Percentiles rank a stretch among this genome's conserved stretches.
Evolutionary conservation across 2,888 invertebrate genomes (phyloP).

Genomic region (Amiota minor): DNA sequence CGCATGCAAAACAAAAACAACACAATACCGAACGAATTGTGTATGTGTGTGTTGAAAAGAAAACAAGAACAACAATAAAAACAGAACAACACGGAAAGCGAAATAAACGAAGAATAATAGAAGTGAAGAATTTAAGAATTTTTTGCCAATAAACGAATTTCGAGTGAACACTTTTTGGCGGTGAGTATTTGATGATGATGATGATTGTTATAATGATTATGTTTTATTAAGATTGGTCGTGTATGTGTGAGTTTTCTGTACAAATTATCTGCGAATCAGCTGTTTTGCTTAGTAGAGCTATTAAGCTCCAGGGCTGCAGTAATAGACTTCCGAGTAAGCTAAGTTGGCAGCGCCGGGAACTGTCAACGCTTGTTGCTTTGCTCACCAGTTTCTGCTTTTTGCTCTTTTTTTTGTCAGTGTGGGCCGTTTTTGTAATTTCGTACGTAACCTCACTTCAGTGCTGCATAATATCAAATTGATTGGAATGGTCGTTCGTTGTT

Average conservation of each 20-base stretch:
- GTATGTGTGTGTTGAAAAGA: slow-evolving; percentile 42
- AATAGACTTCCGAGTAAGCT: background rate
- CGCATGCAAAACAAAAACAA: slow-evolving; percentile 52
- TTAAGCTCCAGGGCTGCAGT: slow-evolving; percentile 14
- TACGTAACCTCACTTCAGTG: slow-evolving; percentile 57
- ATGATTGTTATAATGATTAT: no score
- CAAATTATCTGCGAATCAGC: background rate
- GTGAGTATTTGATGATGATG: background rate
- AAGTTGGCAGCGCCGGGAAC: slow-evolving; percentile 45
- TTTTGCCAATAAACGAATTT: slow-evolving; percentile 32
- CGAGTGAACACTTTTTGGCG: slow-evolving; percentile 41
- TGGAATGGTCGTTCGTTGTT: no score
- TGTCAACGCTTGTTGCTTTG: slow-evolving; percentile 52
- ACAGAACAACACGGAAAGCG: slow-evolving; percentile 32
- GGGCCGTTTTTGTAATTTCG: slow-evolving; percentile 29
- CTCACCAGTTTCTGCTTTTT: slow-evolving; percentile 48
- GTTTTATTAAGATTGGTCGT: background rate
- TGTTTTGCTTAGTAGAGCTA: background rate
- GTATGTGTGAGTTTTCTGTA: background rate
- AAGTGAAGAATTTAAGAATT: slow-evolving; percentile 48
- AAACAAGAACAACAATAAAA: slow-evolving; percentile 50
- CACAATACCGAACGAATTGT: slow-evolving; percentile 50
- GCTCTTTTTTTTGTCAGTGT: slow-evolving; percentile 35
- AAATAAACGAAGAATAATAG: slow-evolving; percentile 37
- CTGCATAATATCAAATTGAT: slow-evolving; percentile 55